Percentiles rank a stretch among this genome's conserved stretches.
Conservation (phyloP, 2,888 invertebrate genomes). For the Lasius fuliginosus region DNA sequence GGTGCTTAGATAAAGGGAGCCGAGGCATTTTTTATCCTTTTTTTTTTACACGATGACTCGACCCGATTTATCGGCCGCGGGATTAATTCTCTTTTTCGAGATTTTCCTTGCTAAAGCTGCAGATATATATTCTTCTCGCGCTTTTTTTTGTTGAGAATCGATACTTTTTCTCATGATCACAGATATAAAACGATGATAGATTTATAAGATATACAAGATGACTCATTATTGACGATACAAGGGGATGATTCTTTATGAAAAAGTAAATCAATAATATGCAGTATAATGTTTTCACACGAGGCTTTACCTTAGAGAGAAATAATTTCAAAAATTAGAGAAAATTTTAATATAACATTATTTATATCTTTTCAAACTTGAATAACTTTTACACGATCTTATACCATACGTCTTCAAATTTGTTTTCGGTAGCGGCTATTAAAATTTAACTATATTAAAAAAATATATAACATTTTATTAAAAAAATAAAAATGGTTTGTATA, state of each 20-base stretch:
- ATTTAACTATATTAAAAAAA: not conserved
- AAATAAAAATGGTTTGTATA: not conserved
- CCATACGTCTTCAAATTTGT: not conserved
- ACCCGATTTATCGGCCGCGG: constrained; percentile 6
- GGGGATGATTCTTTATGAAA: not conserved
- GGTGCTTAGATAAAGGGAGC: not conserved
- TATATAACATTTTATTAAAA: not conserved
- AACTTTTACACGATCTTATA: not conserved
- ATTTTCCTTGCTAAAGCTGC: not conserved
- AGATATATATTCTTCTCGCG: not conserved
- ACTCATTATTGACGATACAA: not conserved
- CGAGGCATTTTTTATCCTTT: constrained; percentile 4
- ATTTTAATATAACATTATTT: not conserved
- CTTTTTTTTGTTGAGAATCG: not conserved
- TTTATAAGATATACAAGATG: not conserved
- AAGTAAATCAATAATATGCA: not conserved
- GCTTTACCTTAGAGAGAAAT: not conserved
- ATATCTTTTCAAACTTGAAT: not conserved
- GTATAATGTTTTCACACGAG: not conserved
- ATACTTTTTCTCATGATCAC: not conserved
- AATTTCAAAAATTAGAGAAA: not conserved
- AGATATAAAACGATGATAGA: not conserved
- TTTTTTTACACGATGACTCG: constrained; percentile 17
- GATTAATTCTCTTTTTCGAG: not conserved
- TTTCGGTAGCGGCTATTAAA: not conserved